Conservation (phyloP, 2,888 invertebrate genomes). For the Miltochrista miniata region DNA sequence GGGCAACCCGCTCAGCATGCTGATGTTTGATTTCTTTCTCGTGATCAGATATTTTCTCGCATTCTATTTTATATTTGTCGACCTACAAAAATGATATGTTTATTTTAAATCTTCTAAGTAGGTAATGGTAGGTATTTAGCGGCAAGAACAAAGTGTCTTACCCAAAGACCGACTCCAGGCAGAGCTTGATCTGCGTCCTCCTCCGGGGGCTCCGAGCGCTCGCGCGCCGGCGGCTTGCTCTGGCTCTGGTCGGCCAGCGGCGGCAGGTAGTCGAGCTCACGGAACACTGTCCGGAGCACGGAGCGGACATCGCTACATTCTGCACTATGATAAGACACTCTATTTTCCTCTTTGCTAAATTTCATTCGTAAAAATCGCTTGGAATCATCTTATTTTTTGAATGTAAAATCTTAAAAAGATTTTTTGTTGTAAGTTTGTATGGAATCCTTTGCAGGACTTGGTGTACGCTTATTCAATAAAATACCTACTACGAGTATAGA, state of each 20-base stretch:
- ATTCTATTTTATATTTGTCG: slow-evolving; percentile 37
- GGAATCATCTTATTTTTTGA: too few species aligned
- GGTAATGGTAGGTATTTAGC: too few species aligned
- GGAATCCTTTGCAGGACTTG: too few species aligned
- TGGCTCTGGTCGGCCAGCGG: slow-evolving; percentile 32
- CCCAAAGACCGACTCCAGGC: slow-evolving; percentile 26
- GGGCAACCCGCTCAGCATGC: slow-evolving; percentile 47
- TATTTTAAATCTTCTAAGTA: too few species aligned
- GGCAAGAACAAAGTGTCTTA: slow-evolving; percentile 13
- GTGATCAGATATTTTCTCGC: slow-evolving; percentile 35
- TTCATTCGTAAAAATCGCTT: too few species aligned
- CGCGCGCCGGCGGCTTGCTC: too few species aligned
- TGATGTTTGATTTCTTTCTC: slow-evolving; percentile 52
- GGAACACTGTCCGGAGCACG: slow-evolving; percentile 60
- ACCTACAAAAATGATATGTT: slow-evolving; percentile 25
- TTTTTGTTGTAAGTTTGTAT: too few species aligned
- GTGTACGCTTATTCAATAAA: too few species aligned
- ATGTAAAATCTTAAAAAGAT: too few species aligned
- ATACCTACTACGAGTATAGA: too few species aligned
- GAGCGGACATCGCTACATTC: slow-evolving; percentile 57
- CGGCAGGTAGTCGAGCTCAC: slow-evolving; percentile 50
- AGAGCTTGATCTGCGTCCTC: not conserved
- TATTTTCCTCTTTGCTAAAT: too few species aligned
- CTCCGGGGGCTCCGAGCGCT: not conserved
- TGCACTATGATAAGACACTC: slow-evolving; percentile 36